Evolutionary conservation across 2,113 vertebrate genomes (phyloP).

Genomic region (Capreolus pygargus): DNA sequence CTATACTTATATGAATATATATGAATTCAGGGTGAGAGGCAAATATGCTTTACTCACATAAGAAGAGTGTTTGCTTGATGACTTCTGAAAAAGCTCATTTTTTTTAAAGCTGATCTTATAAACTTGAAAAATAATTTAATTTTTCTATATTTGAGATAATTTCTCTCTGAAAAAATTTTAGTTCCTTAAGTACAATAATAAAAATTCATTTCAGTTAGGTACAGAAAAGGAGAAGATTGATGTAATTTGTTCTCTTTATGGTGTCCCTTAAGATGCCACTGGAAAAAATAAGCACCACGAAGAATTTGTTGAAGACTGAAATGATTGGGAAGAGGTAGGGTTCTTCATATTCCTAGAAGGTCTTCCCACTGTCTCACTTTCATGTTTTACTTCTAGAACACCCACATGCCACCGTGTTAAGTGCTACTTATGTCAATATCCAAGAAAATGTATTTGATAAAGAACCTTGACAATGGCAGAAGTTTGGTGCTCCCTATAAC

Average conservation of each 20-base stretch:
- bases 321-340: not conserved
- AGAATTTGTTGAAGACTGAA: not conserved
- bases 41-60: not conserved
- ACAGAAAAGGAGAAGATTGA: not conserved
- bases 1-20: not conserved
- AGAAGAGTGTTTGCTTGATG: not conserved
- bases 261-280: not conserved
- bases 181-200: not conserved
- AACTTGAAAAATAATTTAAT: not conserved
- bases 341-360: not conserved
- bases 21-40: not conserved
- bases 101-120: not conserved
- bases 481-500: not conserved
- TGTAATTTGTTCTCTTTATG: not conserved
- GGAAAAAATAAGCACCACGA: not conserved
- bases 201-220: not conserved
- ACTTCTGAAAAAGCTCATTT: not conserved
- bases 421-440: not conserved
- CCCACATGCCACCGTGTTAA: not conserved
- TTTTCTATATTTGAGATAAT: not conserved
- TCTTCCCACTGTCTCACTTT: not conserved
- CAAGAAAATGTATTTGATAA: not conserved
- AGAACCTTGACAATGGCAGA: not conserved
- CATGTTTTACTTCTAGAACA: not conserved
- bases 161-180: not conserved